Conservation (phyloP, 2,888 invertebrate genomes). For the Patella pellucida region DNA sequence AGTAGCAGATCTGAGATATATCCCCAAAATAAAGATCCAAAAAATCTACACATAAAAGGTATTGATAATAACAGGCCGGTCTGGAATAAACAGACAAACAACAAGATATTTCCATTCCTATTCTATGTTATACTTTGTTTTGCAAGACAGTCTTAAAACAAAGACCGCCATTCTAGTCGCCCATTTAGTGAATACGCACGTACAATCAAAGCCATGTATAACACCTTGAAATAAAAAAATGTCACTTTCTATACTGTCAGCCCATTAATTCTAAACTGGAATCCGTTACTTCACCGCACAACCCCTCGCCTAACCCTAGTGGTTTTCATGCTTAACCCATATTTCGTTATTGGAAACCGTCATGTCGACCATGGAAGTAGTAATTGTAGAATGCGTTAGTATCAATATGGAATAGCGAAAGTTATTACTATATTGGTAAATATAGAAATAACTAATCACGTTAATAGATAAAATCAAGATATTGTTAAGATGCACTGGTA, state of each 20-base stretch:
- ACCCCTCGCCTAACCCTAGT: too few species aligned
- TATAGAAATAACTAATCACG: constrained; percentile 11
- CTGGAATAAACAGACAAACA: not conserved
- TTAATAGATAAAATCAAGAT: constrained; percentile 13
- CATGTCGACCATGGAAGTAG: too few species aligned
- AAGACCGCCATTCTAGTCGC: too few species aligned
- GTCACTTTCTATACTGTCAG: too few species aligned
- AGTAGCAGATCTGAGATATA: not conserved
- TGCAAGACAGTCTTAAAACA: too few species aligned
- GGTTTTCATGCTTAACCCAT: too few species aligned
- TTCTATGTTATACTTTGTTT: too few species aligned
- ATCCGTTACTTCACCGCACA: too few species aligned
- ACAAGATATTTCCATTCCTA: too few species aligned
- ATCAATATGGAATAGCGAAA: not conserved
- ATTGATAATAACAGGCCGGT: not conserved
- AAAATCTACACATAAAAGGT: not conserved
- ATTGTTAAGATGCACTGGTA: constrained; percentile 13
- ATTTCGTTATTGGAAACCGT: too few species aligned
- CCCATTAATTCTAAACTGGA: too few species aligned
- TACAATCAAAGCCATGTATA: not conserved
- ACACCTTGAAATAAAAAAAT: not conserved
- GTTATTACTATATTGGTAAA: too few species aligned
- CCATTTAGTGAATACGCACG: not conserved
- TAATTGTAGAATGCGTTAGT: not conserved
- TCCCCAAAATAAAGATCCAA: constrained; percentile 7